These are phyloP conservation scores for Microtus pennsylvanicus DNA, from an alignment of 2,113 vertebrate species.

Conservation along the genomic window DNA sequence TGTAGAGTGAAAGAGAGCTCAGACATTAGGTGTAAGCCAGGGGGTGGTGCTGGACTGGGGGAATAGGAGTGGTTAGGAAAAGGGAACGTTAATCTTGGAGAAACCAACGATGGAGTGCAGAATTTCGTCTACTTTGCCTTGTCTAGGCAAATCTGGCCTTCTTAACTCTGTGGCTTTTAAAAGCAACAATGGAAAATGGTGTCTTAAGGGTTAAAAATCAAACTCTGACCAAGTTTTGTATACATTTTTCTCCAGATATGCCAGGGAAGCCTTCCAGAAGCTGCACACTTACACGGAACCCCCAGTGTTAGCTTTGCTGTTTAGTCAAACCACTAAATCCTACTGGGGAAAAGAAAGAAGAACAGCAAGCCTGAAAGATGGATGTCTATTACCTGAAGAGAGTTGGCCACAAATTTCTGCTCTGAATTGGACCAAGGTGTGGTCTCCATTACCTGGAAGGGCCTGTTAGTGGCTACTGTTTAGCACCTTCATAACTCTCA, in stretches of 20 bases:
- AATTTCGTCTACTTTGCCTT: slow-evolving; percentile 55
- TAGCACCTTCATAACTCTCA: slow-evolving; percentile 3
- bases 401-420: slow-evolving; percentile 1
- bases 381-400: neutral
- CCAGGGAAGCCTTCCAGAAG: slow-evolving; percentile 48
- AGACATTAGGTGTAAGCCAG: neutral
- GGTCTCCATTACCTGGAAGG: slow-evolving; percentile 24
- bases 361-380: neutral
- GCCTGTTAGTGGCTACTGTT: neutral
- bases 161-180: slow-evolving; percentile 46
- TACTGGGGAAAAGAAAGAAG: slow-evolving; percentile 38
- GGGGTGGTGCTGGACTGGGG: neutral
- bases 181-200: slow-evolving; percentile 58
- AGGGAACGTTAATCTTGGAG: neutral
- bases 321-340: slow-evolving; percentile 32
- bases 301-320: slow-evolving; percentile 43
- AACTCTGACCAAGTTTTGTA: slow-evolving; percentile 56
- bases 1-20: neutral
- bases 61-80: neutral
- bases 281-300: slow-evolving; percentile 28
- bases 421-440: slow-evolving; percentile 48
- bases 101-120: neutral
- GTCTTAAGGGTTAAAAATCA: slow-evolving; percentile 1
- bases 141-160: slow-evolving; percentile 53
- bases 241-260: slow-evolving; percentile 51